Conservation (phyloP, 2,888 invertebrate genomes). For the Deladenus siricidicola region DNA sequence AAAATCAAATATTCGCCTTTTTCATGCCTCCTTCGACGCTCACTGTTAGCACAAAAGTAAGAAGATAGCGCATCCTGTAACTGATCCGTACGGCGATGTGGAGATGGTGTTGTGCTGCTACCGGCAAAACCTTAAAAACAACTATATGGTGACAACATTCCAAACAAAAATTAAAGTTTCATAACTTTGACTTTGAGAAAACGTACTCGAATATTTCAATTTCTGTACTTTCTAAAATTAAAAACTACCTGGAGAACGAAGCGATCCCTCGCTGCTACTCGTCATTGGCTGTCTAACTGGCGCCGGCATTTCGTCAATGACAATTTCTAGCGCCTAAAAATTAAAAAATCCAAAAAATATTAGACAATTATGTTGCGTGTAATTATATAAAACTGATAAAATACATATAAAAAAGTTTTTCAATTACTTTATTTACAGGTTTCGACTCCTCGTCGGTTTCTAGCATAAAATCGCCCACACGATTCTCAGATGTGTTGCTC, state of each 20-base stretch:
- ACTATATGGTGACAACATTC: background rate
- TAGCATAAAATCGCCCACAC: no score
- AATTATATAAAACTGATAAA: no score
- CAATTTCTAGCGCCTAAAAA: background rate
- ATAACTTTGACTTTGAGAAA: no score
- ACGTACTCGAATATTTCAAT: no score
- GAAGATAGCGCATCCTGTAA: slow-evolving; percentile 38
- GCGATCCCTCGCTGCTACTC: slow-evolving; percentile 1
- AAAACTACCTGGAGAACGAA: background rate
- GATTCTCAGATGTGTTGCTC: background rate
- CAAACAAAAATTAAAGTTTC: no score
- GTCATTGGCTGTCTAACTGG: background rate
- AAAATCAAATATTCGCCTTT: slow-evolving; percentile 31
- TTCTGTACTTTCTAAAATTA: background rate
- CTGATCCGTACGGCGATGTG: slow-evolving; percentile 23
- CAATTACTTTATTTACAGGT: background rate
- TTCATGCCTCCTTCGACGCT: slow-evolving; percentile 28
- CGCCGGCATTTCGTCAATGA: background rate
- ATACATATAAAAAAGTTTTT: no score
- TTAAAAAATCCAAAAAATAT: background rate
- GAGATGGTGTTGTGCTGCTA: slow-evolving; percentile 26
- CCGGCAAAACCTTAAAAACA: background rate
- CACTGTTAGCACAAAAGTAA: slow-evolving; percentile 32
- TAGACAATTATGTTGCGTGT: no score
- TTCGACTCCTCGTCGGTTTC: slow-evolving; percentile 1